Base-by-base conservation (phyloP, 2,113 vertebrate species). In the Formicarius rufipectus region DNA sequence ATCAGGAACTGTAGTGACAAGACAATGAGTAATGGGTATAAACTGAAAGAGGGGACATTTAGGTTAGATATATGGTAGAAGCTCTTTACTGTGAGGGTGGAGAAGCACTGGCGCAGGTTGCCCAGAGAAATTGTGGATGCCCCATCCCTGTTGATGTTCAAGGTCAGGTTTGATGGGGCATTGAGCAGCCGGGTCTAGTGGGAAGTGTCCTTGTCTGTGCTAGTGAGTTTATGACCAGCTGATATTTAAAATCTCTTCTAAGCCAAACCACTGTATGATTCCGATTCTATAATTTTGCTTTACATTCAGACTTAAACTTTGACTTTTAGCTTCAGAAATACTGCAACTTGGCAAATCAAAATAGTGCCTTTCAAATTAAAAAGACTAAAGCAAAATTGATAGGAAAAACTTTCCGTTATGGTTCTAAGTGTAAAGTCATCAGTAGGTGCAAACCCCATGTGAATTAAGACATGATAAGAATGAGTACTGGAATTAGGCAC, bases 351-450 rank as follows among this genome's bases (percentile, higher is more conserved):
- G 12, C 21, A 89, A 86, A 77, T 71, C 39, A 74, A 14, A 62
- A 42, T 1, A 42, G 2, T 8, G 9, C 37, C 23, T 87, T 42
- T 58, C 30, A 68, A 52, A 52, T 3, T 14, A 4, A 56, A 27
- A 25, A 49, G 23, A 47, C n/a, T n/a, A 25, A 39, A 21, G 4
- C 3, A 30, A 42, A 73, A 45, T 8, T 8, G 0, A 37, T 40
- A 64, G 20, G 22, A 77, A 95, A 24, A 4, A 44, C 3, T 90
- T 79, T 49, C 25, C 33, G 6, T 42, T 45, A 35, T 9, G 17
- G 7, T 39, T 74, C 11, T 78, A 35, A 66, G 71, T 59, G 8
- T 24, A 28, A 84, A 66, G 14, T 13, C 50, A 30, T 22, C 19
- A 1, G 1, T 40, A 10, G 7, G 16, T 71, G 6, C 7, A 59